Evolutionary conservation across 2,797 vertebrate genomes (phyloP), one percentile per base, ranked within the genome.

Genomic region (Hemitrygon akajei): DNA sequence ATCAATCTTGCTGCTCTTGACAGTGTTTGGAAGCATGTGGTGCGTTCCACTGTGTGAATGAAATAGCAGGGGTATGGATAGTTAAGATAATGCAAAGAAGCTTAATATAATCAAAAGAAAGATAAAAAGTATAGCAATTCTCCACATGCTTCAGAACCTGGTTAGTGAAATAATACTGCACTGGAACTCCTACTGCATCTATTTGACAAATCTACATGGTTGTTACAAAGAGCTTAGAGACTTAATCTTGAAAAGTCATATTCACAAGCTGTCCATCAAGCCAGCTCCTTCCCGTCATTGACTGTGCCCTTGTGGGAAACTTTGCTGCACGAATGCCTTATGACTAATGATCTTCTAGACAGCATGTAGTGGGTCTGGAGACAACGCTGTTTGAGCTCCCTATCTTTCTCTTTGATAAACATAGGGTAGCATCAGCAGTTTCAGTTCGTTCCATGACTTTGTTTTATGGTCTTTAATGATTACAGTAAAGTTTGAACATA

Each of bases 191-290:
- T 56, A 30, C 30, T 93, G 91, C 47, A 47, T 27, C 56, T 1
- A 76, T 93, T 73, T n/a, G 71, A 76, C 40, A 75, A 75, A 92
- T 92, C 71, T 47, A 92, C 73, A 76, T 93, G 91, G 2, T 93
- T 25, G 40, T 40, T 56, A 75, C 34, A 56, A 56, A 27, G 91
- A 93, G 25, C 71, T 76, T 75, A 10, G 16, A 76, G 40, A 93
- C n/a, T 56, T 93, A 93, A 58, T 93, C 40, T 93, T 47, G 73
- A 76, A 76, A 93, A 93, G 37, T 25, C 47, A 76, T 93, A 25
- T 76, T 93, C 91, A 16, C 37, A 93, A 47, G 7, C 91, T 76
- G 73, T 93, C 91, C 71, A 75, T 93, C 91, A 58, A 56, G 71
- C 47, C 75, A 93, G 40, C 27, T 93, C 71, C 86, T 76, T 75